A percentile compares a stretch with the other conserved stretches of the same genome.
Conservation (phyloP, 1,140 invertebrate species). For the Drosophila virilis region DNA sequence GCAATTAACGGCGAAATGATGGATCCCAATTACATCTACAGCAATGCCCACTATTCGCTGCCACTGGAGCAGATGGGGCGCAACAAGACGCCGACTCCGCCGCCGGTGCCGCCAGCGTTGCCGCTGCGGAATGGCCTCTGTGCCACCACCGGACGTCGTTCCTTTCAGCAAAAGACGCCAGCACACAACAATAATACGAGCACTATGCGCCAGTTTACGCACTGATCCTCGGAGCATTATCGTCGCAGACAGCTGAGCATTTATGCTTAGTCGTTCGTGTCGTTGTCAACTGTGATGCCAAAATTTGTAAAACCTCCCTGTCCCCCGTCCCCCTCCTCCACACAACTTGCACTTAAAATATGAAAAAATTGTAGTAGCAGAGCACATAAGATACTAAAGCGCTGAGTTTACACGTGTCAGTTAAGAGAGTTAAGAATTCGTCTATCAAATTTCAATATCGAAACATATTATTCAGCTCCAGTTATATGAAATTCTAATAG, state of each 20-base stretch:
- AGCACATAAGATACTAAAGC: slow-evolving; percentile 25
- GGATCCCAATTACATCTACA: slow-evolving; percentile 81
- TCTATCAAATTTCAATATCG: background rate
- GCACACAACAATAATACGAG: slow-evolving; percentile 37
- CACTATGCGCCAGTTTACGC: slow-evolving; percentile 67
- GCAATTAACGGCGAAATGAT: slow-evolving; percentile 55
- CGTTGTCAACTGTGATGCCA: slow-evolving; percentile 70
- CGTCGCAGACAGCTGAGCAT: slow-evolving; percentile 75
- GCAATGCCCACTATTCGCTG: slow-evolving; percentile 80
- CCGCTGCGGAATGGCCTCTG: slow-evolving; percentile 75
- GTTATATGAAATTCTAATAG: slow-evolving; percentile 15
- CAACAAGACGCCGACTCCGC: slow-evolving; percentile 77
- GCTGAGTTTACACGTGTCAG: slow-evolving; percentile 24
- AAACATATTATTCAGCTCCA: background rate
- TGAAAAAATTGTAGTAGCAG: slow-evolving; percentile 45
- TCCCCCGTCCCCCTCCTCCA: background rate
- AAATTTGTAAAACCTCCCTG: slow-evolving; percentile 25
- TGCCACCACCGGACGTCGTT: slow-evolving; percentile 71
- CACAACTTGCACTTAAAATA: slow-evolving; percentile 6
- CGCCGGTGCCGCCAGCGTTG: slow-evolving; percentile 79
- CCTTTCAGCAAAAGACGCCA: slow-evolving; percentile 63
- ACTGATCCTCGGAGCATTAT: slow-evolving; percentile 74
- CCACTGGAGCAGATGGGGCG: slow-evolving; percentile 74
- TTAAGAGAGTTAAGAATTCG: background rate
- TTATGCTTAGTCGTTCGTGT: slow-evolving; percentile 51